Evolutionary conservation across 2,888 invertebrate species (phyloP).

Genomic region (Zeuzera pyrina): DNA sequence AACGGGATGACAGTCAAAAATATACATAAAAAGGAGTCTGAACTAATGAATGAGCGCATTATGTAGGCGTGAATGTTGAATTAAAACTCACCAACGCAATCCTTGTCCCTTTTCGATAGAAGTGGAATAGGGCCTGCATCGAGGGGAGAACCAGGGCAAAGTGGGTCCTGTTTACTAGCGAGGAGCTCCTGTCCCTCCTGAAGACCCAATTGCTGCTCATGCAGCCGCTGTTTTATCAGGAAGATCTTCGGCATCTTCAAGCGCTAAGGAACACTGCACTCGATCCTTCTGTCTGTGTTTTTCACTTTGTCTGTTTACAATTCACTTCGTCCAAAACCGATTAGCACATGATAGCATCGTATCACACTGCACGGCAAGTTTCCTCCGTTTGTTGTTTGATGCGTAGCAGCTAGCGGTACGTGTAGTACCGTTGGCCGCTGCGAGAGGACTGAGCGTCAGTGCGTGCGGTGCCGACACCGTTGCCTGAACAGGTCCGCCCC

Average conservation of each 20-base stretch:
- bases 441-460: constrained; percentile 60
- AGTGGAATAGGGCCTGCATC: constrained; percentile 75
- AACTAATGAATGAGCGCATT: constrained; percentile 24
- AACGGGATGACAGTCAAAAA: constrained; percentile 16
- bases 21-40: constrained; percentile 15
- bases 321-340: constrained; percentile 32
- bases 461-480: constrained; percentile 68
- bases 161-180: constrained; percentile 74
- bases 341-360: constrained; percentile 57
- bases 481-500: constrained; percentile 68
- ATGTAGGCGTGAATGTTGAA: constrained; percentile 12
- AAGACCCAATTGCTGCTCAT: constrained; percentile 90
- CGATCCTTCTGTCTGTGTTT: constrained; percentile 51
- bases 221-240: constrained; percentile 90
- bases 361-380: constrained; percentile 64
- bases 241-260: constrained; percentile 92
- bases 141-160: constrained; percentile 72
- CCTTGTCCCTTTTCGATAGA: constrained; percentile 69
- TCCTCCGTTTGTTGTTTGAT: constrained; percentile 61
- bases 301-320: constrained; percentile 56
- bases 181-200: constrained; percentile 87
- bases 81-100: constrained; percentile 51
- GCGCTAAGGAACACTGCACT: constrained; percentile 56
- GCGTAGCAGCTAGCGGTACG: constrained; percentile 62
- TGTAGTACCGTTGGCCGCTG: constrained; percentile 69